phyloP scores from a whole-genome alignment of 2,113 vertebrate genomes.

The Apteryx mantelli region DNA sequence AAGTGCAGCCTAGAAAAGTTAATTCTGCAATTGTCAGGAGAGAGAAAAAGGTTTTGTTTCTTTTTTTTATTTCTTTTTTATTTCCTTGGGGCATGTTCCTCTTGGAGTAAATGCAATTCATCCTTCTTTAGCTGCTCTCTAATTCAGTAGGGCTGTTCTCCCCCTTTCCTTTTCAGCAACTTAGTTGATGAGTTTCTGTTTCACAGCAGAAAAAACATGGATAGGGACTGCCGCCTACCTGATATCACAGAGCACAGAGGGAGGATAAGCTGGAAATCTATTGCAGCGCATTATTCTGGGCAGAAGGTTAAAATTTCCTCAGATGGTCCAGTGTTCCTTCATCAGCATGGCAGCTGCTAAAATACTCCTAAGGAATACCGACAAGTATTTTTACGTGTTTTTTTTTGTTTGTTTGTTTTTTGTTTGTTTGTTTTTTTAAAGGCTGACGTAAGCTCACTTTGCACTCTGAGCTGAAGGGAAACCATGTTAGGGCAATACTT shows the following conservation, averaged over 20 bases:
- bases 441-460: not conserved
- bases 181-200: not conserved
- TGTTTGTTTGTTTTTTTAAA: not conserved
- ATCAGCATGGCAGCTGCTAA: not conserved
- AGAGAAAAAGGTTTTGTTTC: not conserved
- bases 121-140: not conserved
- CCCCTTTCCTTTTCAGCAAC: not conserved
- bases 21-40: not conserved
- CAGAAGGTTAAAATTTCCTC: not conserved
- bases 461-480: not conserved
- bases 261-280: not conserved
- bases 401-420: not conserved
- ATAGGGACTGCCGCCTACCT: not conserved
- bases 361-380: not conserved
- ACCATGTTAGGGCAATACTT: not conserved
- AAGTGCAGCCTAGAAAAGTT: not conserved
- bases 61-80: not conserved
- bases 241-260: not conserved
- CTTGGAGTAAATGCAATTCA: not conserved
- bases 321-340: rapidly evolving
- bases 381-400: not conserved
- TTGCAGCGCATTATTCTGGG: not conserved
- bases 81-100: not conserved
- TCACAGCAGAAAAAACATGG: not conserved
- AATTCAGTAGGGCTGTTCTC: not conserved